A percentile compares a stretch with the other conserved stretches of the same genome.
These are phyloP conservation scores for Drosophila triauraria DNA, from an alignment of 1,140 invertebrate species.

Conservation along the genomic window DNA sequence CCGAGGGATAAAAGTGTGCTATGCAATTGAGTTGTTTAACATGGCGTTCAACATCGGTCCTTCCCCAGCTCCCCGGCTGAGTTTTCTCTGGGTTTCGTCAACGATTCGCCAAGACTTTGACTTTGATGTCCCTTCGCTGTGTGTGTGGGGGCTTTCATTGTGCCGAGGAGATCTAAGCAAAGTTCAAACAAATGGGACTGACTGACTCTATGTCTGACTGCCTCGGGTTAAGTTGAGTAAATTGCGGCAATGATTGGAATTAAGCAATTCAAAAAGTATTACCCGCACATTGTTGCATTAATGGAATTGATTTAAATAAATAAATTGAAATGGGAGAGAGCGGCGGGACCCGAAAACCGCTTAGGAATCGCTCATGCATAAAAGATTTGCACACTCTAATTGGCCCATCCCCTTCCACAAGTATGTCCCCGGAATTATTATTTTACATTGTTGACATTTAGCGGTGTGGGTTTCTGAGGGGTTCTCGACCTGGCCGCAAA, in stretches of 20 bases:
- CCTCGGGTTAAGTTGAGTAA: constrained; percentile 41
- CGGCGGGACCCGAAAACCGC: constrained; percentile 57
- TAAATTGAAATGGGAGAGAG: constrained; percentile 48
- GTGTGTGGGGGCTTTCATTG: constrained; percentile 18
- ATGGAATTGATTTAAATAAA: constrained; percentile 74
- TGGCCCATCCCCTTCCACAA: constrained; percentile 42
- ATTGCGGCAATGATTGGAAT: constrained; percentile 37
- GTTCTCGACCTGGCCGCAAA: constrained; percentile 62
- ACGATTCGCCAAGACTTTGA: constrained; percentile 9
- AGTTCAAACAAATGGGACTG: constrained; percentile 34
- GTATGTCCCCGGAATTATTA: constrained; percentile 12
- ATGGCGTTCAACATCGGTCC: constrained; percentile 72
- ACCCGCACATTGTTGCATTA: constrained; percentile 64
- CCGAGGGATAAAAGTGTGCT: constrained; percentile 53
- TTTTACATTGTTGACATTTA: constrained; percentile 61
- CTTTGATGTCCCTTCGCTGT: constrained; percentile 37
- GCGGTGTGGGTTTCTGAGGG: constrained; percentile 47
- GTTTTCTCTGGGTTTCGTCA: constrained; percentile 16
- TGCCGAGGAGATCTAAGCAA: constrained; percentile 40
- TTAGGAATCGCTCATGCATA: constrained; percentile 71
- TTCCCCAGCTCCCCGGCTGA: background rate
- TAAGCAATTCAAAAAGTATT: constrained; percentile 35
- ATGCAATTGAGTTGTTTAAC: constrained; percentile 79
- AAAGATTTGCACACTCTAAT: constrained; percentile 79
- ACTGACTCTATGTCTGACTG: background rate